Percentiles rank a stretch among this genome's conserved stretches.
phyloP scores from a whole-genome alignment of 2,113 vertebrate species.

The Rhinogobius similis region DNA sequence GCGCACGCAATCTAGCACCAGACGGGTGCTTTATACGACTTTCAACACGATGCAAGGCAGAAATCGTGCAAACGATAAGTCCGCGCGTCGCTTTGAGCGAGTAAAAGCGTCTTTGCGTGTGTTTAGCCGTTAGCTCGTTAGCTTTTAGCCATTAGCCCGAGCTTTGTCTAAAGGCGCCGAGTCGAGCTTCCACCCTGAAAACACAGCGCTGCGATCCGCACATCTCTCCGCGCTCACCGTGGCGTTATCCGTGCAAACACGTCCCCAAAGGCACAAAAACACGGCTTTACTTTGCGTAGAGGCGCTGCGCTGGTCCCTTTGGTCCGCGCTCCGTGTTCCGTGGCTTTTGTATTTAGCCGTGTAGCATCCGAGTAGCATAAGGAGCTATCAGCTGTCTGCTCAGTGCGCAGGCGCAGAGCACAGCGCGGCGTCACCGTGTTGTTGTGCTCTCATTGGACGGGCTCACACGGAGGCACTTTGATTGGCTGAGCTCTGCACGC shows the following conservation, averaged over 20 bases:
- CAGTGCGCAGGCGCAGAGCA: slow-evolving; percentile 83
- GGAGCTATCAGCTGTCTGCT: slow-evolving; percentile 81
- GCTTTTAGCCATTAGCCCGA: slow-evolving; percentile 64
- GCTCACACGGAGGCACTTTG: not conserved
- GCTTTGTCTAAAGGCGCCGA: slow-evolving; percentile 87
- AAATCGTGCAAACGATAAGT: not conserved
- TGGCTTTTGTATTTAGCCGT: slow-evolving; percentile 86
- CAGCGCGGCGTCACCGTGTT: slow-evolving; percentile 76
- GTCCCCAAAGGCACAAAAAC: slow-evolving; percentile 46
- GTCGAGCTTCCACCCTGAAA: slow-evolving; percentile 77
- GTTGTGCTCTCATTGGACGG: slow-evolving; percentile 78
- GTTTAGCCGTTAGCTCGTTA: slow-evolving; percentile 42
- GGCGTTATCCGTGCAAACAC: slow-evolving; percentile 49
- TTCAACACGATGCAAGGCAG: not conserved
- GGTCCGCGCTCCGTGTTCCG: slow-evolving; percentile 79
- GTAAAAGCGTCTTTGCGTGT: slow-evolving; percentile 13
- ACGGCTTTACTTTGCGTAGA: slow-evolving; percentile 82
- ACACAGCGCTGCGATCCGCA: slow-evolving; percentile 31
- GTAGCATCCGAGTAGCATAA: slow-evolving; percentile 85
- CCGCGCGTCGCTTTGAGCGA: not conserved
- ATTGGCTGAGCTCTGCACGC: not conserved
- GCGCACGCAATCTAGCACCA: not conserved
- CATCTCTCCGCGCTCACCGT: slow-evolving; percentile 13
- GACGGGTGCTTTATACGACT: not conserved
- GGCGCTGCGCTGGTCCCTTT: slow-evolving; percentile 80